Evolutionary conservation across 2,888 invertebrate genomes (phyloP).

Genomic region (Calliopum simillimum): DNA sequence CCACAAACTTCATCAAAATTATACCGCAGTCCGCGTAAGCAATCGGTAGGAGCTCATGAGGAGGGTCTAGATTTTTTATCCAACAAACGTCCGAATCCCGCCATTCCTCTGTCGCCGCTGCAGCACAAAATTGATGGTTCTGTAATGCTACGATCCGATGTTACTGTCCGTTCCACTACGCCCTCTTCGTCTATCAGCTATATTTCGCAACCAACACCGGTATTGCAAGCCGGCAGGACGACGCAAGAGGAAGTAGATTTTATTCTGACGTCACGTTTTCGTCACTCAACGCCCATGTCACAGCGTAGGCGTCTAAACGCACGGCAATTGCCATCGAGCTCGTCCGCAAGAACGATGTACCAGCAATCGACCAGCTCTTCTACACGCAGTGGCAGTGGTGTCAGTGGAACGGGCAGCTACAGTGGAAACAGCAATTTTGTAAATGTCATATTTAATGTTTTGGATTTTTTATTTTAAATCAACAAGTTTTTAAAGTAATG

Average conservation of each 20-base stretch:
- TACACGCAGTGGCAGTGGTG: conserved; percentile 32
- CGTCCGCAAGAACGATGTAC: conserved; percentile 44
- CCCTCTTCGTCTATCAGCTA: background rate
- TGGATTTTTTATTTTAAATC: conserved; percentile 65
- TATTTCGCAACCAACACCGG: background rate
- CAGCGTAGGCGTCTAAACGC: conserved; percentile 49
- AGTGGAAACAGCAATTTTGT: conserved; percentile 59
- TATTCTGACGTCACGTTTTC: conserved; percentile 53
- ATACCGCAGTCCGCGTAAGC: conserved; percentile 46
- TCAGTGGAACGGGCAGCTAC: conserved; percentile 49
- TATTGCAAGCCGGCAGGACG: background rate
- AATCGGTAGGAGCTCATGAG: conserved; percentile 26
- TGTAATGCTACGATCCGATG: conserved; percentile 12
- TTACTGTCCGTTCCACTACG: background rate
- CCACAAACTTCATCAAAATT: conserved; percentile 34
- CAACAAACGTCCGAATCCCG: background rate
- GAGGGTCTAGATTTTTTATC: background rate
- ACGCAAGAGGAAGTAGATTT: conserved; percentile 51
- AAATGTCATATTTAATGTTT: conserved; percentile 66
- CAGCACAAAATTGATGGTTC: conserved; percentile 19
- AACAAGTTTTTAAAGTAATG: conserved; percentile 2
- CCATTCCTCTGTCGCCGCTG: background rate
- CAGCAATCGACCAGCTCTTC: conserved; percentile 54
- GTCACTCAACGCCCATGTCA: conserved; percentile 60
- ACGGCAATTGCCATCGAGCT: conserved; percentile 45